Evolutionary conservation across 1,140 invertebrate genomes (phyloP).

Genomic region (Antheraea pernyi): DNA sequence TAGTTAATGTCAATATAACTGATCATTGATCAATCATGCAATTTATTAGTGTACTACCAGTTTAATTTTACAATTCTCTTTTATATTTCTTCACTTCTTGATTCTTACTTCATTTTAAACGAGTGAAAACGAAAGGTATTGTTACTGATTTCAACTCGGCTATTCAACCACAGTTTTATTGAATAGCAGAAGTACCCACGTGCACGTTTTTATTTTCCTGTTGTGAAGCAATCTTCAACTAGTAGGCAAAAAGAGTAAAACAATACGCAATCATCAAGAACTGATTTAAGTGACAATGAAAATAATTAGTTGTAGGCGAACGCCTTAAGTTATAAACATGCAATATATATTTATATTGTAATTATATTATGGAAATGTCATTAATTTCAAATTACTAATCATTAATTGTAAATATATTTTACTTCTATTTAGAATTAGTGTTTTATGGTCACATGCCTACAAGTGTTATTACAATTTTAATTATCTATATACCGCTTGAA

Average conservation of each 20-base stretch:
- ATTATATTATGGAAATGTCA: neutral
- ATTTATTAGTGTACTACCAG: neutral
- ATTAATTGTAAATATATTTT: neutral
- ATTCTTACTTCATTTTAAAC: neutral
- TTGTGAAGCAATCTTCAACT: neutral
- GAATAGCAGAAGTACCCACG: neutral
- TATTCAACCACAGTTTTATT: neutral
- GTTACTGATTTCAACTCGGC: neutral
- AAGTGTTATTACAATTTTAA: neutral
- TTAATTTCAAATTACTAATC: neutral
- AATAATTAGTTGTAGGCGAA: conserved; percentile 42
- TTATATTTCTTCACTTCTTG: neutral
- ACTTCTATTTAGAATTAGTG: neutral
- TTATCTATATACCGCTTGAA: neutral
- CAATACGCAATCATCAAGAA: conserved; percentile 27
- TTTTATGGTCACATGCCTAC: neutral
- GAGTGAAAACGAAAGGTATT: neutral
- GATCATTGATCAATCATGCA: conserved; percentile 4
- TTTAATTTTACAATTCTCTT: neutral
- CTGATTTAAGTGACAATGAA: conserved; percentile 36
- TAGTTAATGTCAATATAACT: neutral
- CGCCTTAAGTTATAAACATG: conserved; percentile 20
- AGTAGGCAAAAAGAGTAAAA: neutral
- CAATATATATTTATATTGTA: conserved; percentile 15
- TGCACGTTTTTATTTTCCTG: neutral